These are phyloP conservation scores for Hyperoplus immaculatus DNA, from an alignment of 2,797 vertebrate species.

Conservation along the genomic window DNA sequence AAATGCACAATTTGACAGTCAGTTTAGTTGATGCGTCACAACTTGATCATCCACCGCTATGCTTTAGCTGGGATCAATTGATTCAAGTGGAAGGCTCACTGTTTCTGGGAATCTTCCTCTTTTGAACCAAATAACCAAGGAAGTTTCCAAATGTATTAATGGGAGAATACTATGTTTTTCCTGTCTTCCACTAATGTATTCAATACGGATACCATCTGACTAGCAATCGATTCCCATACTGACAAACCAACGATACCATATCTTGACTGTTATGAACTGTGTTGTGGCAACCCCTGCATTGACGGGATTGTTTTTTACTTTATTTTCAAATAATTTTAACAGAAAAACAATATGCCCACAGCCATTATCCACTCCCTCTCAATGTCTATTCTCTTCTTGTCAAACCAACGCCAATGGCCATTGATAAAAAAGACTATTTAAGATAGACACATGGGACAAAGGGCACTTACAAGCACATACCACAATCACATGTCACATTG, in stretches of 20 bases:
- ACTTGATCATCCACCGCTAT: constrained; percentile 40
- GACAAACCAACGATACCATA: background rate
- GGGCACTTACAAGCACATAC: background rate
- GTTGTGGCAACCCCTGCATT: background rate
- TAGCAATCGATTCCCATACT: background rate
- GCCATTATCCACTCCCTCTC: background rate
- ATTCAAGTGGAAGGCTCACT: background rate
- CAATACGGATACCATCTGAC: background rate
- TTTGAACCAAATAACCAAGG: background rate
- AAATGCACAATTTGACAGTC: constrained; percentile 45
- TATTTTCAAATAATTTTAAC: background rate
- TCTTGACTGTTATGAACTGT: background rate
- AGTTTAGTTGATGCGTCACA: constrained; percentile 38
- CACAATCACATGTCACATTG: background rate
- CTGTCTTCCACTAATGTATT: background rate
- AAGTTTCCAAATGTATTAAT: too few relatives aligned
- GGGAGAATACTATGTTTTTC: too few relatives aligned
- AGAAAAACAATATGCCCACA: background rate
- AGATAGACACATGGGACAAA: background rate
- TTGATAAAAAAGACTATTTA: too few relatives aligned
- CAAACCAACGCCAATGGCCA: too few relatives aligned
- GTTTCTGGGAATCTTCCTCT: background rate
- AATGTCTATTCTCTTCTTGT: background rate
- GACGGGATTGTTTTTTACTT: background rate
- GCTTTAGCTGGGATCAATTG: constrained; percentile 4